Evolutionary conservation across 2,888 invertebrate species (phyloP), one percentile per base, ranked within the genome.

Genomic region (Leucoptera coffeella): DNA sequence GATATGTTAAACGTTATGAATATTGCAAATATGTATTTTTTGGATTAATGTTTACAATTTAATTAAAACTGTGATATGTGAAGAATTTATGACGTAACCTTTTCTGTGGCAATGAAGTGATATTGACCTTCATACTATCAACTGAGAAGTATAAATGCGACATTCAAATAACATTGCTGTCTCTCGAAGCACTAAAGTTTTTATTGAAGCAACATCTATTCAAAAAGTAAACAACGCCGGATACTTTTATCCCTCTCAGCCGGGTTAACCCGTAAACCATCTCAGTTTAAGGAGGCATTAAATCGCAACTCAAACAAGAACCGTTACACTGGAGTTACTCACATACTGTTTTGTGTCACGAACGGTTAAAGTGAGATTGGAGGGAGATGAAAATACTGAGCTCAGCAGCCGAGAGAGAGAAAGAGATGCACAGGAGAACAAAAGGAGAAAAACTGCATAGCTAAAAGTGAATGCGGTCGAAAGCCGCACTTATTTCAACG

Each of bases 331-430:
- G 62, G 64, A 67, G 64, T 67, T 62, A 65, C 65, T 67, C 65
- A 64, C 65, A 67, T 67, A 69, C 67, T 65, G 67, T 65, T 64
- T 65, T 67, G 65, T 67, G 69, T 69, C 69, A 67, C 67, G 69
- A 69, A 65, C 53, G 65, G 40, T 37, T 59, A 47, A 60, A 61
- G 56, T 62, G 51, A 57, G 48, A 41, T 55, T 50, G 48, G n/a
- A 12, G 26, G 9, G 26, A 8, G 11, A 2, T 9, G 12, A n/a
- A n/a, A n/a, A 2, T 19, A 19, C 13, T 9, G 24, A 52, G 52
- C 42, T 49, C 52, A 45, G 45, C 51, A 49, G 52, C 50, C 41
- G 50, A 41, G 41, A 37, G 60, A 44, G 31, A 38, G 59, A 62
- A 51, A 40, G 61, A 53, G 64, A 64, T 40, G 57, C 60, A 42